Conservation (phyloP, 2,113 vertebrate species). For the Tapirus terrestris region DNA sequence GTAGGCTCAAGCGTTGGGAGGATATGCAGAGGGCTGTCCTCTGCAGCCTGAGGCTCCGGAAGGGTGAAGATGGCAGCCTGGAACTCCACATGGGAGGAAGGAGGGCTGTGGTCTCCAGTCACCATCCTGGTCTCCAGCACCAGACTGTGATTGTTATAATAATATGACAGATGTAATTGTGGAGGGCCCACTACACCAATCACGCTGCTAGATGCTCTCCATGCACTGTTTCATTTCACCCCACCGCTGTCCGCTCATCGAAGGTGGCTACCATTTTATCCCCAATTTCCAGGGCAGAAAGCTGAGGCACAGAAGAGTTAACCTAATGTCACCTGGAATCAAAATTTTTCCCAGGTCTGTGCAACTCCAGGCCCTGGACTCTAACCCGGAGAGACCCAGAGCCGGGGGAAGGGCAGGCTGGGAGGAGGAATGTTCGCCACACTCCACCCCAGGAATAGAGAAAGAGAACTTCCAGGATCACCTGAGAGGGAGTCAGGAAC, state of each 20-base stretch:
- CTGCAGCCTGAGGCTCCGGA: not conserved
- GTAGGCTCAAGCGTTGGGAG: not conserved
- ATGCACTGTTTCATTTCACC: too few species aligned
- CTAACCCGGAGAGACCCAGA: not conserved
- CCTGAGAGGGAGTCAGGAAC: not conserved
- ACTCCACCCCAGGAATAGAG: not conserved
- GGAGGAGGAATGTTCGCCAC: not conserved
- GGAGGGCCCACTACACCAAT: not conserved
- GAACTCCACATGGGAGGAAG: not conserved
- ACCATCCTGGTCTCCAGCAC: not conserved
- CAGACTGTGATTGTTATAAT: rapidly evolving
- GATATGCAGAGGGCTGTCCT: not conserved
- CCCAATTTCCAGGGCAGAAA: not conserved
- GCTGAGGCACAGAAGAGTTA: not conserved
- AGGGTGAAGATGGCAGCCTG: not conserved
- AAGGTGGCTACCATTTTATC: not conserved
- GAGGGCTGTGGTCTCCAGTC: not conserved
- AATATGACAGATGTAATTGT: not conserved
- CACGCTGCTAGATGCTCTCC: rapidly evolving
- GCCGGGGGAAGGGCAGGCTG: not conserved
- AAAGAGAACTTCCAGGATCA: not conserved
- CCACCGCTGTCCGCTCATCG: not conserved
- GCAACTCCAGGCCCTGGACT: not conserved
- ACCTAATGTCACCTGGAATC: not conserved
- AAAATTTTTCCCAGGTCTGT: not conserved